Evolutionary conservation across 35 echinoderm and acorn worm genomes (phyloP), one percentile per base, ranked within the genome.

Genomic region (Apostichopus californicus): DNA sequence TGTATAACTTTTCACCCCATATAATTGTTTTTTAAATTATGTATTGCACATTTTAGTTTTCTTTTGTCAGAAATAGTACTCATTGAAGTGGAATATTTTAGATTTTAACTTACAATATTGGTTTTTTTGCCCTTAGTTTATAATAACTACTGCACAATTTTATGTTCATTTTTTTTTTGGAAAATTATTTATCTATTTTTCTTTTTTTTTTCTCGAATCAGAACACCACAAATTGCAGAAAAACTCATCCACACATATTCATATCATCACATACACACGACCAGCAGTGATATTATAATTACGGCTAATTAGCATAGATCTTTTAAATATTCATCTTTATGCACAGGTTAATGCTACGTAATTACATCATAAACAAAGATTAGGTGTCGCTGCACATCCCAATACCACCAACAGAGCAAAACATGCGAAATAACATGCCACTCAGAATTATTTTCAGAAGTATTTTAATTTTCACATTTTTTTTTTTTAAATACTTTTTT

Each of bases 321-420:
- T 85, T 46, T 58, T 85, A 85, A 85, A 85, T 85, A 85, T 85
- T 85, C 81, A 85, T 85, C 55, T 85, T 57, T 85, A 85, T 85
- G 81, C 81, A 85, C 81, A 85, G 54, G 58, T 85, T 85, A 75
- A 85, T 85, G 55, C 81, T 85, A 85, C 24, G 81, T 85, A 58
- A 85, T 85, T 85, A 85, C 81, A 85, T 85, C 81, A 85, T 58
- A 21, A 85, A 85, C 81, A 85, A 85, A 60, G 81, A 85, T n/a
- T 85, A 85, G 18, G 55, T 58, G 22, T 60, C 20, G 25, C 54
- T 86, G 21, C 60, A 55, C 46, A 5, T 56, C 13, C 55, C 55
- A 22, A 20, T 59, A 63, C 56, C 83, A 56, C 20, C 54, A 57
- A 9, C 60, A 59, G 21, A 20, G 20, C 55, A 10, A 83, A 86